Evolutionary conservation across 64 coral and sea anemone genomes (phyloP), one percentile per base, ranked within the genome.

Genomic region (Cladopsammia gracilis): DNA sequence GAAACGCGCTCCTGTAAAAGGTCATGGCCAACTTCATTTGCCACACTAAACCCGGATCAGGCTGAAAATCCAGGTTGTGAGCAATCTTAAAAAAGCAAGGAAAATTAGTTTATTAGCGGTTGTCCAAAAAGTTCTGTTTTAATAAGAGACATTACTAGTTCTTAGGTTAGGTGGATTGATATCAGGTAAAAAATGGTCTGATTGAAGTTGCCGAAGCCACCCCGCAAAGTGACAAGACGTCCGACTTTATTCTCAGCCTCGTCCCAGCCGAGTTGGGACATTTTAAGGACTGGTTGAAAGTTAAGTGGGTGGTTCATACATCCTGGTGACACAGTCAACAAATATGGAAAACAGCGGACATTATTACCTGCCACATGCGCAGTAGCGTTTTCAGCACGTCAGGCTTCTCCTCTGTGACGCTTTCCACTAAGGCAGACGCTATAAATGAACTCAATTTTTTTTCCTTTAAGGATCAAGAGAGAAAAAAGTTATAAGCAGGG

Each of bases 401-500:
- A 5, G 92, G 96, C 91, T 97, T 97, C 50, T 97, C 96, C 53
- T 97, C 96, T 58, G 96, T 97, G 25, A 97, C 90, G 71, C 92
- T 91, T 78, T 97, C 96, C 76, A 93, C 90, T 73, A 97, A 71
- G 6, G 94, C 65, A 9, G 92, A 77, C 16, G 87, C 92, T 48
- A 97, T 91, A 43, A 97, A 97, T 0, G 96, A 82, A 43, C 83
- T 60, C 14, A 70, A 62, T 58, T 83, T 77, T 20, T 91, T 94
- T 79, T 97, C 96, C 96, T 97, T 62, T 0, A 24, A 58, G n/a
- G 51, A 44, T 22, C 34, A 74, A 62, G 4, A 14, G 13, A 20
- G 18, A 75, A 72, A 26, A 4, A 72, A 23, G 19, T 5, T 25
- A 0, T 25, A 5, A 9, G 4, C 7, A 34, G 34, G 34, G 2